Base-by-base conservation (phyloP, 2,113 vertebrate species). In the Oncorhynchus gorbuscha region DNA sequence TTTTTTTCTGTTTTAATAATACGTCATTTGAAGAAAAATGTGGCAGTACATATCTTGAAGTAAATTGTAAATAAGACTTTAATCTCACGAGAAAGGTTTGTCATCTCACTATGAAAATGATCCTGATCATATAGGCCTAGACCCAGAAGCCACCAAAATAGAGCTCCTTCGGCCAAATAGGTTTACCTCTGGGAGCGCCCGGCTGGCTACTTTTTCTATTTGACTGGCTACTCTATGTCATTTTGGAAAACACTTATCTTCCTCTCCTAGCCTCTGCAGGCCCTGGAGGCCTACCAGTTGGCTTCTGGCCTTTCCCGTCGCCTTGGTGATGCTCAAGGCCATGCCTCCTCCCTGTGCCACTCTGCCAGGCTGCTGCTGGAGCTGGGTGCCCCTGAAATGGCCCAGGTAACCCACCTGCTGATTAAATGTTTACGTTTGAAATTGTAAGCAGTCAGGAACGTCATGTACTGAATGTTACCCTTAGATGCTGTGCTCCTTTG, bases 271-370 rank as follows among this genome's bases (percentile, higher is more conserved):
- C 94, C 95, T 0, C 76, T 98, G 5, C 92, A 95, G 78, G 94
- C 95, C 71, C 78, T 97, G 69, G 93, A 95, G 82, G 92, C 91
- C 67, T 94, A 94, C 83, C 87, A 91, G 35, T 92, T 97, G 59
- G 76, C 93, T 1, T 79, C 72, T 13, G 76, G 71, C 1, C 82
- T 96, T 12, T 93, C 90, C 20, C 39, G 55, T 0, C 76, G 79
- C 0, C 84, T 94, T 0, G 86, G 86, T 28, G 96, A 98, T 74
- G 72, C 32, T 0, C 84, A 88, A 0, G 87, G 89, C 71, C 87
- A 61, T 3, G 90, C 91, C 7, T 51, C 64, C 0, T 87, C 92
- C 39, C 90, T 95, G 22, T 95, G 94, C 83, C 95, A 95, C 1
- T 76, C 94, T 24, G 89, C 93, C 70, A 94, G 81, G 66, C 83